Conservation (phyloP, 2,888 invertebrate genomes). For the Troides aeacus region DNA sequence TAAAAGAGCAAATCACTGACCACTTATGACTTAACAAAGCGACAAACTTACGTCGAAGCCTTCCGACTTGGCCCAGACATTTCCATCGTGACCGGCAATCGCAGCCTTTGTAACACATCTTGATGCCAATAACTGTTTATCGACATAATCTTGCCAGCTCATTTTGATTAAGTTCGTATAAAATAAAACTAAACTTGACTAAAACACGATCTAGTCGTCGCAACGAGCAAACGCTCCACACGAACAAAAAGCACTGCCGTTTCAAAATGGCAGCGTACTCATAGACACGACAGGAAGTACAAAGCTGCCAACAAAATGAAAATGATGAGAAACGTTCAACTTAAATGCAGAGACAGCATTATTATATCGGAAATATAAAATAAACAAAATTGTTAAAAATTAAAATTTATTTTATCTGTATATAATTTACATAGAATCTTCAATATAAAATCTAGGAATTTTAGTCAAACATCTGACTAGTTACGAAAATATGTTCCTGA, state of each 20-base stretch:
- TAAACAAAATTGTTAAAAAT: not conserved
- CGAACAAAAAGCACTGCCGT: slow-evolving; percentile 80
- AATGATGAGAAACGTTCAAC: slow-evolving; percentile 35
- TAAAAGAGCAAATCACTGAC: slow-evolving; percentile 47
- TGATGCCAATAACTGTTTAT: slow-evolving; percentile 97
- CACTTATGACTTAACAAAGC: slow-evolving; percentile 52
- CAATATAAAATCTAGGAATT: too few species aligned
- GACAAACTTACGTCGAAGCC: slow-evolving; percentile 93
- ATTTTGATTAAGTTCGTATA: slow-evolving; percentile 83
- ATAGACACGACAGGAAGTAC: slow-evolving; percentile 69
- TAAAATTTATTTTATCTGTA: too few species aligned
- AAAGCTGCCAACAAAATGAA: slow-evolving; percentile 47
- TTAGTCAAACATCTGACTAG: too few species aligned
- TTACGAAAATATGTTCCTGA: too few species aligned
- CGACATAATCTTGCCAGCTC: slow-evolving; percentile 99
- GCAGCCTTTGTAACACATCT: slow-evolving; percentile 96
- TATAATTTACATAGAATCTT: too few species aligned
- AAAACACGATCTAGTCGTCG: slow-evolving; percentile 72
- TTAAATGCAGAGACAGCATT: slow-evolving; percentile 27
- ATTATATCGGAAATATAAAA: not conserved
- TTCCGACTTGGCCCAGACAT: slow-evolving; percentile 96
- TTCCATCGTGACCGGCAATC: slow-evolving; percentile 96
- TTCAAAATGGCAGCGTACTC: slow-evolving; percentile 76
- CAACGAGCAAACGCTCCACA: slow-evolving; percentile 79
- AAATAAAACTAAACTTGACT: slow-evolving; percentile 78